These are phyloP conservation scores for Eupithecia subumbrata DNA, from an alignment of 2,888 invertebrate genomes.

Conservation along the genomic window DNA sequence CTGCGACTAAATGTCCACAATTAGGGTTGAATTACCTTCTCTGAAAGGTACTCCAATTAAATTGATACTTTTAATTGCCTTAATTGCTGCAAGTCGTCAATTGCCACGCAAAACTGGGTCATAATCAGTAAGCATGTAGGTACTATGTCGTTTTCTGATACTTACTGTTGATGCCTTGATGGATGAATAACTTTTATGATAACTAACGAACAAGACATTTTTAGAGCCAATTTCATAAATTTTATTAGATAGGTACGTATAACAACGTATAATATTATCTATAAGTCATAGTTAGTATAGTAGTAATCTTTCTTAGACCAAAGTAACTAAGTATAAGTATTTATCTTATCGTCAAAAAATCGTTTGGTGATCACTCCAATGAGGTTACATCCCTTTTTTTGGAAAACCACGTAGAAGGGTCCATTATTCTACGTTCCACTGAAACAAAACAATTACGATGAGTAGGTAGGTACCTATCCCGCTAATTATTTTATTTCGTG, in stretches of 20 bases:
- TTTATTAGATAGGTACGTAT: too few species aligned
- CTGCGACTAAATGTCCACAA: slow-evolving; percentile 40
- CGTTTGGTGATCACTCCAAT: slow-evolving; percentile 5
- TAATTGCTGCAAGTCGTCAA: slow-evolving; percentile 45
- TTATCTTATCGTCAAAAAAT: neutral
- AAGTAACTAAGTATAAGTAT: neutral
- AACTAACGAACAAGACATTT: too few species aligned
- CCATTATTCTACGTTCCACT: slow-evolving; percentile 68
- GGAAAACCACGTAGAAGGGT: slow-evolving; percentile 61
- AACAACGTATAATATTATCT: too few species aligned
- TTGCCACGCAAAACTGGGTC: slow-evolving; percentile 41
- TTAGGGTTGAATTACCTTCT: slow-evolving; percentile 44
- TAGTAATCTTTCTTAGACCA: neutral
- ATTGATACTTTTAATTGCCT: slow-evolving; percentile 42
- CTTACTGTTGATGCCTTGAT: neutral
- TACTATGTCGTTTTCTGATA: neutral
- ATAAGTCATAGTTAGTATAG: too few species aligned
- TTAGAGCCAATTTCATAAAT: too few species aligned
- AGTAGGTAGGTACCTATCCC: neutral
- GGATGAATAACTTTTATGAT: neutral
- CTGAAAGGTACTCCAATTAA: slow-evolving; percentile 29
- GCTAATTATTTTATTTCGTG: neutral
- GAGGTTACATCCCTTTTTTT: slow-evolving; percentile 55
- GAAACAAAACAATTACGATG: slow-evolving; percentile 41
- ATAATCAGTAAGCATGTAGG: slow-evolving; percentile 13